A percentile compares a stretch with the other conserved stretches of the same genome.
These are phyloP conservation scores for Ptychobarbus kaznakovi DNA, from an alignment of 2,797 vertebrate species.

Conservation along the genomic window DNA sequence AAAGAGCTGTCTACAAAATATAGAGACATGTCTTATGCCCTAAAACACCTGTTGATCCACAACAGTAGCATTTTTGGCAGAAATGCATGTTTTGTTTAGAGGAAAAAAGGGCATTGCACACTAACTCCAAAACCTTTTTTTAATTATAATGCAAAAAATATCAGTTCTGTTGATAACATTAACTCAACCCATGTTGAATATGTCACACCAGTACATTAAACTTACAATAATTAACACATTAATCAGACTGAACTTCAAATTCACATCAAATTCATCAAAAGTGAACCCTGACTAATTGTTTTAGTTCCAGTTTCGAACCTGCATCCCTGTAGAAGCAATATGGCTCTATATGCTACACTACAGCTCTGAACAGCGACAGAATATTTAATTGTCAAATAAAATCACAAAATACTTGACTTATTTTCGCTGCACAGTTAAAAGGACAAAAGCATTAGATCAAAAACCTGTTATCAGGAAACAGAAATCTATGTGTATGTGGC, in stretches of 20 bases:
- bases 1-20: background rate
- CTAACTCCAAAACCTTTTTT: background rate
- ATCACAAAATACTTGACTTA: background rate
- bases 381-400: conserved; percentile 10
- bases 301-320: background rate
- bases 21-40: background rate
- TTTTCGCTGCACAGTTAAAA: background rate
- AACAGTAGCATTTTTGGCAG: background rate
- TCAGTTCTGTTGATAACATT: background rate
- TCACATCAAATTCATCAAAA: background rate
- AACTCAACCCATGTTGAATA: background rate
- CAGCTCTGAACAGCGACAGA: background rate
- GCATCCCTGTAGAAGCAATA: background rate
- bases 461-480: background rate
- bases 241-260: background rate
- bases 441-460: background rate
- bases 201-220: background rate
- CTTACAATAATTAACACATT: background rate
- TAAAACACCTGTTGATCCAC: background rate
- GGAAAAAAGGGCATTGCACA: background rate
- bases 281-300: background rate
- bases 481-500: background rate
- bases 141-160: background rate
- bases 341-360: background rate
- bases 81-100: background rate